Evolutionary conservation across 1,140 invertebrate genomes (phyloP), one percentile per base, ranked within the genome.

Genomic region (Diprion similis): DNA sequence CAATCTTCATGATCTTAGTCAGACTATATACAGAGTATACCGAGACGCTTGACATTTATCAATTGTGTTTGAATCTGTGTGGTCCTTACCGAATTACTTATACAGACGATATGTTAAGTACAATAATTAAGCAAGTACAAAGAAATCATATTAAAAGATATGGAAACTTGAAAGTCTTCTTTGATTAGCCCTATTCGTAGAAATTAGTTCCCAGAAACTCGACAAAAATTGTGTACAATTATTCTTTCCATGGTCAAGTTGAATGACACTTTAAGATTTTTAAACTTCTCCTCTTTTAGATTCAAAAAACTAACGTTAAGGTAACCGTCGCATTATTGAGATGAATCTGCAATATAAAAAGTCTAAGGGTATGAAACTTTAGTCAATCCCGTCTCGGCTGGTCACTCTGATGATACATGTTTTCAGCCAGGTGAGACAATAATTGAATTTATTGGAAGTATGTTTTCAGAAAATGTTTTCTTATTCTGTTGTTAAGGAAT

Each of bases 361-460:
- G 78, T 80, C 77, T 80, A 80, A 83, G 82, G 78, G 72, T 74
- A 71, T 74, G 76, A 78, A 81, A 82, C 78, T 78, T 76, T 81
- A 77, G 76, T 81, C 79, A 80, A 76, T 76, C 79, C 76, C 72
- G 66, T 78, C 72, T 73, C 69, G 71, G 66, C 73, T 80, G 75
- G 76, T 78, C 77, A 80, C 75, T 80, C 79, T 77, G 75, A 73
- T 80, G 66, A 75, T 66, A 68, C 77, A 59, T 37, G 6, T 15
- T 59, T 15, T 17, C 51, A 59, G 9, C 51, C 11, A 7, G 51
- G 51, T 37, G 24, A 13, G n/a, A 59, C n/a, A 13, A 59, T 59
- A 59, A 59, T 59, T 59, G 2, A 15, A 59, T 59, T 59, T 59
- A 59, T 59, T 17, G 51, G 9, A 59, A 59, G 51, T 59, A 13